Evolutionary conservation across 2,113 vertebrate species (phyloP).

Genomic region (Urocolius indicus): DNA sequence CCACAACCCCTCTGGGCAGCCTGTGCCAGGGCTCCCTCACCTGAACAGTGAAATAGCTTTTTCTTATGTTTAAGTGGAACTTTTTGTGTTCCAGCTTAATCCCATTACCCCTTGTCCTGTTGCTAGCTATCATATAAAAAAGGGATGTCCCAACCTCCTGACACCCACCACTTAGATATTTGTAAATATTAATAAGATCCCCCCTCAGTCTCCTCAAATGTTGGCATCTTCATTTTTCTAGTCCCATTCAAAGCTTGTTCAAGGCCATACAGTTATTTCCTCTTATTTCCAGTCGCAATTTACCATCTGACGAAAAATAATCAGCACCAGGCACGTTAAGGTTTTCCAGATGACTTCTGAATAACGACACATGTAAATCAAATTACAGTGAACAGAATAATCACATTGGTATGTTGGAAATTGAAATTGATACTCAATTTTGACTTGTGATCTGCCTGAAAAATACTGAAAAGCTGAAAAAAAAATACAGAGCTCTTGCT

Average conservation of each 20-base stretch:
- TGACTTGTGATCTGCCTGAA: background rate
- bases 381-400: background rate
- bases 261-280: background rate
- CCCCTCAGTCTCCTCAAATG: no score
- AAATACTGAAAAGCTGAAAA: background rate
- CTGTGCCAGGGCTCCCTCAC: no score
- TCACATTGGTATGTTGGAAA: background rate
- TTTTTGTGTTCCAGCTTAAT: no score
- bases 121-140: no score
- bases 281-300: background rate
- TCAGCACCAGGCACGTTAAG: background rate
- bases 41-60: no score
- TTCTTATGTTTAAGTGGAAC: no score
- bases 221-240: background rate
- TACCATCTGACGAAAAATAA: background rate
- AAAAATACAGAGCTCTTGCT: background rate
- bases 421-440: background rate
- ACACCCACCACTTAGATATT: no score
- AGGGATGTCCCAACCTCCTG: no score
- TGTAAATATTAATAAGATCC: no score
- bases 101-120: no score
- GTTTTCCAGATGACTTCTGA: background rate
- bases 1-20: no score
- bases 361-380: background rate
- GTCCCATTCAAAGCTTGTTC: background rate